Conservation (phyloP, 1,140 invertebrate genomes). For the Drosophila asahinai region DNA sequence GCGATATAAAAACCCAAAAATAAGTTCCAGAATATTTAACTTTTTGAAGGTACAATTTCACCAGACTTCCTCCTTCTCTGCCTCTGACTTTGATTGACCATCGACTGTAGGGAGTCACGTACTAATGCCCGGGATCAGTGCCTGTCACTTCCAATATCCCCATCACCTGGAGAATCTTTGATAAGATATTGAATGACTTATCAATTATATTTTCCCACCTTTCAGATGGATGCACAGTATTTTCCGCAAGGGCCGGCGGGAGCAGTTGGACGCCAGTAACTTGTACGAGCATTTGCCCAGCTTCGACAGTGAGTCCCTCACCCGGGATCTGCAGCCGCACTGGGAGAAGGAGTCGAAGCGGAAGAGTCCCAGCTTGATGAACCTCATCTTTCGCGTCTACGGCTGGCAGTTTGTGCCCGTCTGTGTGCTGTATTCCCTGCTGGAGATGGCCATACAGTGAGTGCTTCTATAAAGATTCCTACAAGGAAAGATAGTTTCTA, state of each 20-base stretch:
- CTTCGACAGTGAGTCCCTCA: slow-evolving; percentile 85
- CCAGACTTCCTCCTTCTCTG: neutral
- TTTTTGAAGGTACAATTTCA: neutral
- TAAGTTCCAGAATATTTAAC: no score
- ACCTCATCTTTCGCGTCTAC: slow-evolving; percentile 87
- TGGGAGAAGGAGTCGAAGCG: slow-evolving; percentile 86
- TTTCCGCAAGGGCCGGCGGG: slow-evolving; percentile 79
- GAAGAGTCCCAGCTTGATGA: slow-evolving; percentile 85
- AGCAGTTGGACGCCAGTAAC: slow-evolving; percentile 84
- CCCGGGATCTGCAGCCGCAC: slow-evolving; percentile 86
- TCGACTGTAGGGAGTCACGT: slow-evolving; percentile 45
- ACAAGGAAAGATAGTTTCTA: neutral
- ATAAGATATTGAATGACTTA: slow-evolving; percentile 54
- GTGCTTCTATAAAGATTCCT: neutral
- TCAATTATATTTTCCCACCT: slow-evolving; percentile 3
- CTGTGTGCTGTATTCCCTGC: slow-evolving; percentile 57
- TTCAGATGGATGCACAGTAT: slow-evolving; percentile 83
- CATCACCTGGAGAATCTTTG: slow-evolving; percentile 5
- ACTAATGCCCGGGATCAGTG: slow-evolving; percentile 17
- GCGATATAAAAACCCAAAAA: no score
- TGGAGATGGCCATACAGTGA: slow-evolving; percentile 74
- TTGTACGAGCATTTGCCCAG: slow-evolving; percentile 84
- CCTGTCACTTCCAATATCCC: slow-evolving; percentile 17
- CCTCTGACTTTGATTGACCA: slow-evolving; percentile 3
- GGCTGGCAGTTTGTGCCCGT: slow-evolving; percentile 81